These are phyloP conservation scores for Plodia interpunctella DNA, from an alignment of 1,140 invertebrate species.

Conservation along the genomic window DNA sequence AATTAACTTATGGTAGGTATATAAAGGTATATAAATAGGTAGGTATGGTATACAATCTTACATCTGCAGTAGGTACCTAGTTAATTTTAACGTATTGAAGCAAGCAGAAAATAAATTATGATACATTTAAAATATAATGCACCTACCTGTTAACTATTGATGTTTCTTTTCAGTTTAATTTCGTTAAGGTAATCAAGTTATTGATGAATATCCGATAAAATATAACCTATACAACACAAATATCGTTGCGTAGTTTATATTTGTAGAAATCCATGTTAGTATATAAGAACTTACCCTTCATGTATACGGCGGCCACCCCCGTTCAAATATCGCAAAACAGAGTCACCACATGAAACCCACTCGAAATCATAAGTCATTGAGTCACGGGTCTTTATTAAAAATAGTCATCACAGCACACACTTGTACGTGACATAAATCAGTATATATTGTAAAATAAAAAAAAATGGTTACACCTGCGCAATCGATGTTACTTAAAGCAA, in stretches of 20 bases:
- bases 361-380: conserved; percentile 15
- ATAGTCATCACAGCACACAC: conserved; percentile 25
- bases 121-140: too few relatives aligned
- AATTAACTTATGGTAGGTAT: too few relatives aligned
- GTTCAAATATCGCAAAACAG: conserved; percentile 29
- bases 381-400: conserved; percentile 22
- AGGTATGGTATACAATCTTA: too few relatives aligned
- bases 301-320: conserved; percentile 41
- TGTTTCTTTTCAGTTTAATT: too few relatives aligned
- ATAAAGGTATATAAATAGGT: too few relatives aligned
- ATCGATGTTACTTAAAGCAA: conserved; percentile 8
- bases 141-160: too few relatives aligned
- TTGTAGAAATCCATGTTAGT: conserved; percentile 10
- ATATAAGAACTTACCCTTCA: conserved; percentile 60
- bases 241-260: conserved; percentile 10
- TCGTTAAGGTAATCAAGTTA: too few relatives aligned
- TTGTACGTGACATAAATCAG: conserved; percentile 16
- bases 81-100: too few relatives aligned
- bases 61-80: too few relatives aligned
- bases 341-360: conserved; percentile 31
- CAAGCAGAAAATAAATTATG: too few relatives aligned
- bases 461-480: conserved; percentile 13
- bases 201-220: too few relatives aligned
- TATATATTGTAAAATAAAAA: conserved; percentile 15
- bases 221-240: too few relatives aligned